Evolutionary conservation across 2,888 invertebrate genomes (phyloP).

Genomic region (Ariolimax columbianus): DNA sequence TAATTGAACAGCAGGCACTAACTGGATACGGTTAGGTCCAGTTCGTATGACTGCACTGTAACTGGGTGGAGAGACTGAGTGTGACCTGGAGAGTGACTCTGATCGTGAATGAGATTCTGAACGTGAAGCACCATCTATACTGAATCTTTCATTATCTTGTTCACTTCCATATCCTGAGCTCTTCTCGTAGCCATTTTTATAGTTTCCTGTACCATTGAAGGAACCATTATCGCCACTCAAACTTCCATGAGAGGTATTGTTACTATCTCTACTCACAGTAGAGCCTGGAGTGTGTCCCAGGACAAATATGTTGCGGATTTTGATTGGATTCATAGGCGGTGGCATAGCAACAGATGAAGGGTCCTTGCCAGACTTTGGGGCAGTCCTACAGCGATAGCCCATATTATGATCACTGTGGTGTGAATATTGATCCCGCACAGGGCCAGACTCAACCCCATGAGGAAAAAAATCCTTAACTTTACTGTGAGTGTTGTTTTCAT

Average conservation of each 20-base stretch:
- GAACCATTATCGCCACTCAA: conserved; percentile 61
- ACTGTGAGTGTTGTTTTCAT: not conserved
- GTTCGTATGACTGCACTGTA: conserved; percentile 74
- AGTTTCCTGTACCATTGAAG: conserved; percentile 68
- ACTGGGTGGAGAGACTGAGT: conserved; percentile 65
- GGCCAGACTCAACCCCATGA: not conserved
- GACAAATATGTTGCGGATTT: conserved; percentile 68
- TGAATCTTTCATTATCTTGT: conserved; percentile 70
- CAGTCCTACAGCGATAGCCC: conserved; percentile 7
- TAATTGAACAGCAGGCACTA: conserved; percentile 67
- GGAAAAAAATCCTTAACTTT: not conserved
- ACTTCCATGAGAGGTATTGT: conserved; percentile 54
- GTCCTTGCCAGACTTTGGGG: conserved; percentile 12
- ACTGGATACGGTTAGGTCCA: conserved; percentile 73
- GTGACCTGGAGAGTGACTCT: conserved; percentile 53
- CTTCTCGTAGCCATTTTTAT: conserved; percentile 67
- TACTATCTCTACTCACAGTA: conserved; percentile 51
- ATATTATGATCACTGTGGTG: conserved; percentile 41
- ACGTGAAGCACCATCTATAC: conserved; percentile 66
- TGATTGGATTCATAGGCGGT: conserved; percentile 72
- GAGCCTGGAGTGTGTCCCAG: conserved; percentile 59
- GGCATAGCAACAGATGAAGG: conserved; percentile 61
- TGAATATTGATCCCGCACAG: conserved; percentile 20
- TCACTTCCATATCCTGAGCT: conserved; percentile 75
- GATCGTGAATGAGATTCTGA: conserved; percentile 57